Conservation (phyloP, 2,888 invertebrate species). For the Melieria picta region DNA sequence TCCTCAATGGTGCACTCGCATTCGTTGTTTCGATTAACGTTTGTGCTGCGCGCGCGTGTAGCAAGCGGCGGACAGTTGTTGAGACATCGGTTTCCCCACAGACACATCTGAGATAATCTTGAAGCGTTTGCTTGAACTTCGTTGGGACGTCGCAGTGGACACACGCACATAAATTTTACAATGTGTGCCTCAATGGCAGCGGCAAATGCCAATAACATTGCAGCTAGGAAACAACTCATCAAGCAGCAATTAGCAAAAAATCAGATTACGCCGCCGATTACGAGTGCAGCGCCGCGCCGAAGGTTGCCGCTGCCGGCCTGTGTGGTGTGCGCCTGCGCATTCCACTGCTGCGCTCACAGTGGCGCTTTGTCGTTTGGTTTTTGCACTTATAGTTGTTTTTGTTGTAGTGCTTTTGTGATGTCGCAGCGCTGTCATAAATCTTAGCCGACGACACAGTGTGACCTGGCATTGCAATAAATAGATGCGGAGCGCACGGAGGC, state of each 20-base stretch:
- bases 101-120: not conserved
- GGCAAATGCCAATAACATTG: not conserved
- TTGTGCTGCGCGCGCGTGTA: too few species aligned
- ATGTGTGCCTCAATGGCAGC: too few species aligned
- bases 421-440: conserved; percentile 3
- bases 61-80: too few species aligned
- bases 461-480: not conserved
- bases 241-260: conserved; percentile 15
- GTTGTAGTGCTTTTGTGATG: too few species aligned
- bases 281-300: not conserved
- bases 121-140: conserved; percentile 3
- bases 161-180: not conserved
- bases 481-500: too few species aligned
- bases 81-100: too few species aligned
- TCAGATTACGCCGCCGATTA: conserved; percentile 2
- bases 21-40: too few species aligned
- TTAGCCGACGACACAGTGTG: not conserved
- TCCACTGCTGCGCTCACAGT: not conserved
- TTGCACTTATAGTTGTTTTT: too few species aligned
- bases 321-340: not conserved
- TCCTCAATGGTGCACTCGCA: too few species aligned
- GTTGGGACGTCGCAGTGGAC: not conserved
- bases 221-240: conserved; percentile 18
- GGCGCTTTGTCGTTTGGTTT: too few species aligned
- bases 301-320: not conserved